Conservation (phyloP, 2,797 vertebrate species). For the Streptopelia turtur region DNA sequence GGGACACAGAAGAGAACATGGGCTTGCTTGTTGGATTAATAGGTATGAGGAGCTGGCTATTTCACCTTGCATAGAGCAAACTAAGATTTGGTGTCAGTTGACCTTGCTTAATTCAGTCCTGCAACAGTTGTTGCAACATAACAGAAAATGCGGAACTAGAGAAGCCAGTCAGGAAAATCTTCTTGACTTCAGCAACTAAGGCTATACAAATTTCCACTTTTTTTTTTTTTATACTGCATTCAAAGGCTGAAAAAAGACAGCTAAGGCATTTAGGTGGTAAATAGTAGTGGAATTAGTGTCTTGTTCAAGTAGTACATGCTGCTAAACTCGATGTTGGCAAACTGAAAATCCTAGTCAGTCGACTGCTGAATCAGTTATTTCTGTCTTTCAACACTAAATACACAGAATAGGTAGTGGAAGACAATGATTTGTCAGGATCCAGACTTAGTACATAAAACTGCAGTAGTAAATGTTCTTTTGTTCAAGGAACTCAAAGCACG, state of each 20-base stretch:
- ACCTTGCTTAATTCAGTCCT: background rate
- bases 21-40: background rate
- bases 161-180: background rate
- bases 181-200: background rate
- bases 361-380: conserved; percentile 19
- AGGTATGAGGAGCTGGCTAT: background rate
- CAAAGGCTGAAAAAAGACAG: background rate
- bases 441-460: background rate
- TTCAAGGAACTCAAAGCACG: background rate
- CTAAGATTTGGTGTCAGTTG: background rate
- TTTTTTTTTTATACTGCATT: background rate
- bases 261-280: background rate
- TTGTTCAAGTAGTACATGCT: background rate
- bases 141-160: background rate
- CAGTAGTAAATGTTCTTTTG: background rate
- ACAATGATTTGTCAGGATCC: background rate
- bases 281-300: background rate
- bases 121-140: background rate
- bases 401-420: background rate
- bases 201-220: background rate
- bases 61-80: background rate
- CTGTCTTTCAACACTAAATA: background rate
- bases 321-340: background rate
- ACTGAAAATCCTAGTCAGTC: background rate
- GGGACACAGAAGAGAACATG: background rate